These are phyloP conservation scores for Hypolimnas misippus DNA, from an alignment of 2,888 invertebrate species.

Conservation along the genomic window DNA sequence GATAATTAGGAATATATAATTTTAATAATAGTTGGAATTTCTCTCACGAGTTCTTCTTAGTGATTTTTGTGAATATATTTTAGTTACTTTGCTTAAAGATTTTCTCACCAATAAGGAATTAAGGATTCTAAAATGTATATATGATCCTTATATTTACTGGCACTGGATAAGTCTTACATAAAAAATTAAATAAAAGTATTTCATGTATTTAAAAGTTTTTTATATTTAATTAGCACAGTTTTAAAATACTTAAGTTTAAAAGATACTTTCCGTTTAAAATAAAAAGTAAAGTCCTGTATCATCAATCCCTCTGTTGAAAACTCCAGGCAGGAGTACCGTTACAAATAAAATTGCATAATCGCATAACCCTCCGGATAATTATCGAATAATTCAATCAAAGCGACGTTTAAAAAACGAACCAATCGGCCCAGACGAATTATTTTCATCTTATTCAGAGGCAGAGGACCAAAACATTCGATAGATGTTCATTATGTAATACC, in stretches of 20 bases:
- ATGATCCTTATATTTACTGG: neutral
- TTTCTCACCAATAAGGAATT: no score
- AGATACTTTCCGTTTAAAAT: neutral
- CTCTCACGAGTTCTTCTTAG: neutral
- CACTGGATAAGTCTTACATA: neutral
- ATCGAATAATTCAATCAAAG: neutral
- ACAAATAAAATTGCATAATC: neutral
- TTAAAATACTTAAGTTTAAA: no score
- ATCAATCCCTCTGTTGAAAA: neutral
- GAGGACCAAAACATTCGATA: constrained; percentile 51
- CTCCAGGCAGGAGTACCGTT: neutral
- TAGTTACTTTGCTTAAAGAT: no score
- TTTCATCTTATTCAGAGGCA: constrained; percentile 23
- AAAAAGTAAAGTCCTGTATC: neutral
- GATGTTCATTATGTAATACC: constrained; percentile 65
- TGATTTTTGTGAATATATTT: neutral
- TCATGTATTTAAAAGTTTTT: no score
- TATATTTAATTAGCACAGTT: no score
- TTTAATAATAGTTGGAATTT: neutral
- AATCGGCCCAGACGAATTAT: constrained; percentile 25
- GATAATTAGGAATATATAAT: neutral
- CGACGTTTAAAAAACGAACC: neutral
- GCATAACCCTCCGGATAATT: neutral
- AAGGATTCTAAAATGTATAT: neutral
- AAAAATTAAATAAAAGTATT: neutral